Evolutionary conservation across 2,888 invertebrate species (phyloP), one percentile per base, ranked within the genome.

Genomic region (Chrysina gloriosa): DNA sequence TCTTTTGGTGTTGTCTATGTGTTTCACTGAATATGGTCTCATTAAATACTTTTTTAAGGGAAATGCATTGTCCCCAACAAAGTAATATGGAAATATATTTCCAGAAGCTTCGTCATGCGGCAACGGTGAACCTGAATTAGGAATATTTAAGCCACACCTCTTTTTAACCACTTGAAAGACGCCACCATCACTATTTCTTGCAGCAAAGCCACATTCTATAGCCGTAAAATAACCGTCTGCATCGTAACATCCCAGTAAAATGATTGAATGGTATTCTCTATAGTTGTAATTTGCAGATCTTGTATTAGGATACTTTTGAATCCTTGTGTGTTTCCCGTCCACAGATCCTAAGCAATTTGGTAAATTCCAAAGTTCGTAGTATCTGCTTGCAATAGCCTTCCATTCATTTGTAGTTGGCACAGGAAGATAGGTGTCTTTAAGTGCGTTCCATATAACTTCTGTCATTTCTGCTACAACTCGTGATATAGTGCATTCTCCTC

Each of bases 151-250:
- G 45, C 64, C 65, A 34, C n/a, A n/a, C 23, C 29, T 42, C 68
- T 56, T 45, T 39, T 64, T 25, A 71, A 67, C 70, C 68, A 73
- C 25, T 54, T 56, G 64, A 67, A 75, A 79, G 50, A 78, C 73
- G 34, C 75, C 75, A 21, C 75, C 77, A 74, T 79, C 77, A 73
- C 74, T 79, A 66, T 78, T 77, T 71, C 76, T 66, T 27, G 76
- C 77, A 70, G 76, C 72, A 69, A 67, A 75, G 42, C 79, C 77
- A 42, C 71, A 63, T 75, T 78, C 77, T 42, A 78, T 74, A 29
- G 74, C 71, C 3, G 74, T 76, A 70, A 80, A 80, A 21, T 72
- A 31, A n/a, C 76, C 76, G 70, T 78, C 75, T 27, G 77, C 78
- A 71, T 78, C 76, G 61, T 76, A 73, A 63, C 73, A 73, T 25